Percentiles rank a stretch among this genome's conserved stretches.
Evolutionary conservation across 1,140 invertebrate genomes (phyloP).

Genomic region (Hycleus cichorii): DNA sequence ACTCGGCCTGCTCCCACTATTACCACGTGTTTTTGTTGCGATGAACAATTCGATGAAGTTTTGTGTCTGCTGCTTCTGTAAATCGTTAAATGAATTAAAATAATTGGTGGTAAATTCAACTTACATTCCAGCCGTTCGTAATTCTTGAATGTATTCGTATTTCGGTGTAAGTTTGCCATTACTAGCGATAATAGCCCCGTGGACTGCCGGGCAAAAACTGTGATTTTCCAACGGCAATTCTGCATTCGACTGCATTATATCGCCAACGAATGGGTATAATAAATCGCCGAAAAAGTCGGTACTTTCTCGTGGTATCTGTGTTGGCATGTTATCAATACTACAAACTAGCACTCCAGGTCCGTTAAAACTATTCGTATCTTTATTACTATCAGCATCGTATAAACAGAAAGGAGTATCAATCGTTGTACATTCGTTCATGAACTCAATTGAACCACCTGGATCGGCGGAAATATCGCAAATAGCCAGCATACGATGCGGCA

Average conservation of each 20-base stretch:
- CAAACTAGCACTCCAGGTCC: constrained; percentile 96
- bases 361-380: constrained; percentile 93
- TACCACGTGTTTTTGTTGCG: constrained; percentile 59
- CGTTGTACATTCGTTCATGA: constrained; percentile 99
- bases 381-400: constrained; percentile 97
- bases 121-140: constrained; percentile 56
- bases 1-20: constrained; percentile 95
- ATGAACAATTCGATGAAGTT: constrained; percentile 39
- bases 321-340: constrained; percentile 99
- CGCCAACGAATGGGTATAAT: constrained; percentile 77
- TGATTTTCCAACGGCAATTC: constrained; percentile 74
- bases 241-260: constrained; percentile 89
- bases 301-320: constrained; percentile 92
- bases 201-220: constrained; percentile 66
- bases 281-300: constrained; percentile 97
- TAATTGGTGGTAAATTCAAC: no score
- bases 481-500: constrained; percentile 84
- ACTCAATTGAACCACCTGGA: constrained; percentile 93
- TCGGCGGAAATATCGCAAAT: constrained; percentile 99
- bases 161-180: constrained; percentile 88
- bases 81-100: not conserved
- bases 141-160: constrained; percentile 91
- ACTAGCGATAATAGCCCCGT: constrained; percentile 91
- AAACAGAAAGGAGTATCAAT: constrained; percentile 98
- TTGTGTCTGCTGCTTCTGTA: constrained; percentile 51